Evolutionary conservation across 1,140 invertebrate species (phyloP), one percentile per base, ranked within the genome.

Genomic region (Brachionus sp.): DNA sequence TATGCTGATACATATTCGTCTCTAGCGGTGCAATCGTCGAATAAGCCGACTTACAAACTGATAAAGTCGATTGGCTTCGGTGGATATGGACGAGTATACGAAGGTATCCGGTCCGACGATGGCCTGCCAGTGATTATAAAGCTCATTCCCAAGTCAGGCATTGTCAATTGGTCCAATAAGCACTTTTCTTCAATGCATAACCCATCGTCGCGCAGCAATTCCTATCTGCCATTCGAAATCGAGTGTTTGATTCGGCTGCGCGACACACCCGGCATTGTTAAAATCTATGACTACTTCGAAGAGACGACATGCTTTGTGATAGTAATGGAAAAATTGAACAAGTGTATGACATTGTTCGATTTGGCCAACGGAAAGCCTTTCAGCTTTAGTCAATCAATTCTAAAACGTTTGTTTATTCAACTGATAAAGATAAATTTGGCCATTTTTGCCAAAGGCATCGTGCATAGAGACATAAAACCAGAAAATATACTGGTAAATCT

Each of bases 141-240:
- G 57, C 77, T 80, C 12, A 80, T 80, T 62, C 77, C 77, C n/a
- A 80, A 80, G 29, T 62, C 46, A n/a, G 77, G 77, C 9, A 66
- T 80, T 23, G 77, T 80, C 25, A 80, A 80, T 37, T 80, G 77
- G 77, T 80, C 77, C n/a, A 80, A 23, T 35, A 80, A 80, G 33
- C 50, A 80, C 33, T 80, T 80, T 66, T 57, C 50, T 19, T 33
- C 77, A 13, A 33, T 62, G 33, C 77, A 80, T 33, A 42, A 62
- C 23, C 16, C 50, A 19, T 57, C 62, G 12, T 80, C 46, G 19
- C 35, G 35, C 50, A 80, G 77, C 39, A 42, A 66, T n/a, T 37
- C 50, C 9, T 42, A 57, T 19, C 6, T 80, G 13, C 77, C 77
- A 66, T 80, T 80, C 37, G 77, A 80, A 66, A 80, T 80, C n/a